Conservation (phyloP, 2,113 vertebrate genomes). For the Cairina moschata region DNA sequence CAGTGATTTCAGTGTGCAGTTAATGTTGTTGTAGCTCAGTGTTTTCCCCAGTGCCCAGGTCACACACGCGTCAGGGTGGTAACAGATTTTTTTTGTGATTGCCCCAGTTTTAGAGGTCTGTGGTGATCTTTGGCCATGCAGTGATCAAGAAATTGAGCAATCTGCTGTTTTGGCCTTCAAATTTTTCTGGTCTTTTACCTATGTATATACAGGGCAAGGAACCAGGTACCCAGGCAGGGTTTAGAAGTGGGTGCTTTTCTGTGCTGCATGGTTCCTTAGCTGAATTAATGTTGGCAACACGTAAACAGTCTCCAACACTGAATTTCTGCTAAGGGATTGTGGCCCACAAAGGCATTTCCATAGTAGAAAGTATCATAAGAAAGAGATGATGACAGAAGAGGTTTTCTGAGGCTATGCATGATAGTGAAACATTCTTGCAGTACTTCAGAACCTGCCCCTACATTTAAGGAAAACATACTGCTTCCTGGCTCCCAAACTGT, state of each 20-base stretch:
- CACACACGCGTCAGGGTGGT: not conserved
- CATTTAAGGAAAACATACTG: not conserved
- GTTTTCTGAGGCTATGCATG: not conserved
- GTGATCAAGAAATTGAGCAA: not conserved
- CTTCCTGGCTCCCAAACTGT: not conserved
- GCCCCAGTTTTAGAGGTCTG: not conserved
- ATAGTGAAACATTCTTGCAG: not conserved
- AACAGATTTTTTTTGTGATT: not conserved
- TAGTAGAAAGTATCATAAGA: not conserved
- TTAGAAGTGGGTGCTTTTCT: not conserved
- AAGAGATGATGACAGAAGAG: not conserved
- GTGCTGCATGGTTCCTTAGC: not conserved
- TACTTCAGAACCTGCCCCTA: not conserved
- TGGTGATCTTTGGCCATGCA: not conserved
- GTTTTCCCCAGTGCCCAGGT: not conserved
- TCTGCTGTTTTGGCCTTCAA: not conserved
- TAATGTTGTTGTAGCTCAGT: not conserved
- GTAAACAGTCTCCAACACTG: not conserved
- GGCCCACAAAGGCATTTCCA: not conserved
- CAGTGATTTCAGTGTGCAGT: not conserved
- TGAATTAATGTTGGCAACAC: not conserved
- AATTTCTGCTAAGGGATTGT: not conserved
- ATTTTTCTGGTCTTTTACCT: not conserved
- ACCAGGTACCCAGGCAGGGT: not conserved
- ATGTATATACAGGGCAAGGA: not conserved